Percentiles rank a stretch among this genome's conserved stretches.
Conservation (phyloP, 2,888 invertebrate species). For the Gymnoscelis rufifasciata region DNA sequence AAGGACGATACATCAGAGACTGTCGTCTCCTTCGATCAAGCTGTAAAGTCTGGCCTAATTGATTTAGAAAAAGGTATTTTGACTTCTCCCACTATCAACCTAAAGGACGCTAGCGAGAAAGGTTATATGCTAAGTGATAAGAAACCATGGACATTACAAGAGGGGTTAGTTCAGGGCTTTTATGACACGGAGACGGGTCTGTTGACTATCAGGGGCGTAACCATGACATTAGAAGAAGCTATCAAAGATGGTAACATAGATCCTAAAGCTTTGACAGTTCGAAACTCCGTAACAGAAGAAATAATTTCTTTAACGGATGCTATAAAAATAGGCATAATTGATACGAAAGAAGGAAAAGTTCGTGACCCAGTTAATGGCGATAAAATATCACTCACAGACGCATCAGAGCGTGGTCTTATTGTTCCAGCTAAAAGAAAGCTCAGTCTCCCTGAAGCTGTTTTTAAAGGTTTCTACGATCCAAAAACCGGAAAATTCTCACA, state of each 20-base stretch:
- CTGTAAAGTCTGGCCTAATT: conserved; percentile 83
- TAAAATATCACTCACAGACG: conserved; percentile 88
- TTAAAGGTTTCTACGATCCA: conserved; percentile 93
- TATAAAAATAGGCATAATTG: conserved; percentile 86
- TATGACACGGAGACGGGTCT: conserved; percentile 87
- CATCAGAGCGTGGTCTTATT: conserved; percentile 89
- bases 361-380: conserved; percentile 86
- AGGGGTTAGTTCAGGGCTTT: conserved; percentile 88
- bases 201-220: conserved; percentile 83
- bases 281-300: conserved; percentile 88
- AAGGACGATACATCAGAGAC: conserved; percentile 85
- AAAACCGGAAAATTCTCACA: conserved; percentile 89
- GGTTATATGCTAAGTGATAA: conserved; percentile 88
- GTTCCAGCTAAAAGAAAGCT: conserved; percentile 90
- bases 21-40: conserved; percentile 83
- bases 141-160: conserved; percentile 89
- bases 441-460: conserved; percentile 92
- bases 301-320: conserved; percentile 89
- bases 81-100: conserved; percentile 83
- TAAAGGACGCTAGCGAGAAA: conserved; percentile 89
- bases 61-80: conserved; percentile 85
- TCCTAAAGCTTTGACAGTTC: conserved; percentile 86
- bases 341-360: conserved; percentile 88
- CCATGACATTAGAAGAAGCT: conserved; percentile 85
- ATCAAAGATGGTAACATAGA: conserved; percentile 87